Evolutionary conservation across 2,113 vertebrate genomes (phyloP).

Genomic region (Phrynosoma platyrhinos): DNA sequence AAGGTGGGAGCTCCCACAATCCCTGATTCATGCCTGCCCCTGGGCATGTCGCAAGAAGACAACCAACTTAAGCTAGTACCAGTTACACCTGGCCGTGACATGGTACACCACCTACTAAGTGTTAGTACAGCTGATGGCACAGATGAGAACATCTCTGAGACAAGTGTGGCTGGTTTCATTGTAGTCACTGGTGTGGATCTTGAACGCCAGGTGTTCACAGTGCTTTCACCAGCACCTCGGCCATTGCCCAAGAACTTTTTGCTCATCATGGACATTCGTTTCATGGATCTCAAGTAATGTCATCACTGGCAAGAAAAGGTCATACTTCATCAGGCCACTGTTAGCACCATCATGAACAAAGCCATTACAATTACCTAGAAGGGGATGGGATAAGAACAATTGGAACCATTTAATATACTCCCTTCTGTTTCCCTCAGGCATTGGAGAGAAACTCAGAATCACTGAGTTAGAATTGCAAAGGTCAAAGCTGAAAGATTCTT

Average conservation of each 20-base stretch:
- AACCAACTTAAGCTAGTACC: conserved; percentile 97
- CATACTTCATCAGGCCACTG: background rate
- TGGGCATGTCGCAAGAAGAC: conserved; percentile 98
- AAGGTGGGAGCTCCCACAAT: conserved; percentile 97
- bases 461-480: background rate
- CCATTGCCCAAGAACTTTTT: conserved; percentile 93
- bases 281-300: conserved; percentile 92
- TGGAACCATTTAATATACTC: background rate
- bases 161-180: conserved; percentile 94
- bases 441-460: background rate
- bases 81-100: conserved; percentile 92
- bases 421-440: background rate
- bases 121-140: conserved; percentile 90
- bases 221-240: conserved; percentile 91
- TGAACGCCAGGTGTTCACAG: conserved; percentile 93
- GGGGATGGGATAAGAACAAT: background rate
- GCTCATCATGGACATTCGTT: conserved; percentile 98
- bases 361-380: background rate
- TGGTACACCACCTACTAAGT: conserved; percentile 95
- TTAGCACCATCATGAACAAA: background rate
- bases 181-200: conserved; percentile 94
- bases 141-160: conserved; percentile 86
- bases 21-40: conserved; percentile 94
- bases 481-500: background rate
- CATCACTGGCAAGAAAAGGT: background rate